These are phyloP conservation scores for Camponotus floridanus DNA, from an alignment of 1,140 invertebrate genomes.

Conservation along the genomic window DNA sequence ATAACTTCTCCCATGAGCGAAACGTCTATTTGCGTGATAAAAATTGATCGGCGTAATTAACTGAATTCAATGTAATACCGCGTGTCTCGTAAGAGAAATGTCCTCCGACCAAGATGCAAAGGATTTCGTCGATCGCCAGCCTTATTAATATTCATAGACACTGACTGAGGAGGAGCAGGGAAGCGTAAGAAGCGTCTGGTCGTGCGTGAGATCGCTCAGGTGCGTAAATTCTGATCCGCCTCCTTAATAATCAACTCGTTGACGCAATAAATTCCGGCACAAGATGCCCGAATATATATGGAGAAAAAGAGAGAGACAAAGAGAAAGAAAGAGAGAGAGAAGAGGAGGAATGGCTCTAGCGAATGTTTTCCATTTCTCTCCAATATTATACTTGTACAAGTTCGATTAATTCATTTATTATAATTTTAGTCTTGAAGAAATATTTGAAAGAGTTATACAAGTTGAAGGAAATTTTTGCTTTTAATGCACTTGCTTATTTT, in stretches of 20 bases:
- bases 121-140: slow-evolving; percentile 52
- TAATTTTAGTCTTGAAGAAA: slow-evolving; percentile 10
- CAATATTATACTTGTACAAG: slow-evolving; percentile 24
- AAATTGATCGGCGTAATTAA: slow-evolving; percentile 43
- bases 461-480: not conserved
- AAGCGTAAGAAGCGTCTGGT: slow-evolving; percentile 53
- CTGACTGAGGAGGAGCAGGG: slow-evolving; percentile 9
- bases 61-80: slow-evolving; percentile 35
- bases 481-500: too few relatives aligned
- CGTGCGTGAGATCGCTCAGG: slow-evolving; percentile 50
- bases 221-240: slow-evolving; percentile 53
- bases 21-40: slow-evolving; percentile 20
- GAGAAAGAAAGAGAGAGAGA: slow-evolving; percentile 7
- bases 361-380: slow-evolving; percentile 25
- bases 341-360: not conserved
- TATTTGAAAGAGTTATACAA: not conserved
- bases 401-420: not conserved
- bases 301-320: not conserved
- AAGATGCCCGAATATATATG: not conserved
- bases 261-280: slow-evolving; percentile 48
- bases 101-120: not conserved
- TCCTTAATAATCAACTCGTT: slow-evolving; percentile 58
- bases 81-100: slow-evolving; percentile 28
- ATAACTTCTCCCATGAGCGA: not conserved
- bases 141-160: slow-evolving; percentile 68